Evolutionary conservation across 1,140 invertebrate species (phyloP), one percentile per base, ranked within the genome.

Genomic region (Ceratina calcarata): DNA sequence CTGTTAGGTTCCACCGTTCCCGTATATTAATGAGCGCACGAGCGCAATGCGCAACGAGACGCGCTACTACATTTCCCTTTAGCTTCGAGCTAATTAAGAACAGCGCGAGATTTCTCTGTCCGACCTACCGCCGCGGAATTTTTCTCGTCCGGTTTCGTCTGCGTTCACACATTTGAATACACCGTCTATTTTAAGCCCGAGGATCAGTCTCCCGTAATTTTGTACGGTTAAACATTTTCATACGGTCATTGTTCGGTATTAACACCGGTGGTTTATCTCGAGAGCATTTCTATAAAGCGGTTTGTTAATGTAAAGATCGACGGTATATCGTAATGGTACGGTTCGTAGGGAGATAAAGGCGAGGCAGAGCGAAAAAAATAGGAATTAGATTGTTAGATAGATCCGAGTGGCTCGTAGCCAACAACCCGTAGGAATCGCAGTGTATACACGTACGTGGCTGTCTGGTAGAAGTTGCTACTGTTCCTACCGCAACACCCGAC

Each of bases 341-440:
- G 70, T 77, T 77, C 60, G 74, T 76, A 74, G 13, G 15, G 15
- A 49, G 53, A 45, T 22, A 3, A 60, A 22, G 24, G 22, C 15
- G 22, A 51, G 73, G 60, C 60, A 68, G 55, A 82, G 67, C 49
- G 61, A 37, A 65, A 77, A 65, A 71, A 32, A 15, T 22, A 64
- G n/a, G 53, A 57, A 70, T 37, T 53, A 80, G 55, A 82, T 37
- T 45, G 24, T 53, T 67, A 68, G 72, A 80, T 80, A 79, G 32
- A 68, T 60, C 70, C 53, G 86, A 85, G 57, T 68, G 67, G 61
- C 74, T 81, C 78, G 74, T 65, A 86, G 81, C 85, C 80, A 86
- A 84, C 86, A 87, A 80, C 67, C 82, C 82, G 81, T 37, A 84
- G 45, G 84, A 90, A 89, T 89, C 85, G 83, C 83, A 86, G 83